phyloP scores from a whole-genome alignment of 92 coral and sea anemone genomes.

The Umimayanthus kanabou region DNA sequence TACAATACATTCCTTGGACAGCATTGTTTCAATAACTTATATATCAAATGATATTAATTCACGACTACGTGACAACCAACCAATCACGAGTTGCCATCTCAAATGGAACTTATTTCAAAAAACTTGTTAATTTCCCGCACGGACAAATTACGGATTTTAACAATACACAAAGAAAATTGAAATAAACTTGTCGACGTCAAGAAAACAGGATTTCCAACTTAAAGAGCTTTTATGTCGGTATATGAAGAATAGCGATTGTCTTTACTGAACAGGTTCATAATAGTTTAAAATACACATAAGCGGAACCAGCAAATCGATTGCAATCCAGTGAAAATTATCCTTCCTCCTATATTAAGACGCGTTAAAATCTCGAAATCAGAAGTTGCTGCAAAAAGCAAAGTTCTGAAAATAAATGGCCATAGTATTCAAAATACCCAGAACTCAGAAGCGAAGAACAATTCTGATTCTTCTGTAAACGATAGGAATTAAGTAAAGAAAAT shows the following conservation, averaged over 20 bases:
- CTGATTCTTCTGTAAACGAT: background rate
- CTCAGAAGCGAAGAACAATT: background rate
- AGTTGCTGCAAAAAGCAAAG: background rate
- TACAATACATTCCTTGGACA: background rate
- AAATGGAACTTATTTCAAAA: constrained; percentile 27
- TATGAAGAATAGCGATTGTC: too few species aligned
- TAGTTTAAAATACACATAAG: background rate
- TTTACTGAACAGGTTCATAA: background rate
- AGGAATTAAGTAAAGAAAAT: background rate
- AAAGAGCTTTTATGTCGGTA: too few species aligned
- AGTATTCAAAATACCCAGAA: background rate
- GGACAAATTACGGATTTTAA: background rate
- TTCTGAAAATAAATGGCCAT: background rate
- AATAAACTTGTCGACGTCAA: background rate
- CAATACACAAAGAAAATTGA: background rate
- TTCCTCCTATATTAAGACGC: background rate
- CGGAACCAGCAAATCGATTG: background rate
- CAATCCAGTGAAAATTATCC: background rate
- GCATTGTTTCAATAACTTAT: background rate
- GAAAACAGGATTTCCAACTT: background rate
- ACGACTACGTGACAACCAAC: background rate
- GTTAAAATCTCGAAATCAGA: background rate
- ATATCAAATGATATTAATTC: background rate
- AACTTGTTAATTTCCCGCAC: background rate
- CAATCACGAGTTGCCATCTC: constrained; percentile 41